Base-by-base conservation (phyloP, 2,888 invertebrate species). In the Dryobota labecula region DNA sequence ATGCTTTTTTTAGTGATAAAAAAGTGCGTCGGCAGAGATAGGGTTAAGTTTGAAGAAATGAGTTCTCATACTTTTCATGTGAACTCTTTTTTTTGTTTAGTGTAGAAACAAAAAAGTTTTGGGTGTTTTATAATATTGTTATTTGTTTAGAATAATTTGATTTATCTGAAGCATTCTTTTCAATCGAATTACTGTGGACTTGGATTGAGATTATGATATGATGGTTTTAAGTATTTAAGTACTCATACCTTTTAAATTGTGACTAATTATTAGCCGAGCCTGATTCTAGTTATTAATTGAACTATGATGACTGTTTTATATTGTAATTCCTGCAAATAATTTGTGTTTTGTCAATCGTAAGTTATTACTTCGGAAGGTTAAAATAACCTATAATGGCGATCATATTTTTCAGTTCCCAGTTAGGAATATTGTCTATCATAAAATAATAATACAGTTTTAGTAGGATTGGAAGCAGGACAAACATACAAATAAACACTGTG, bases 1-100 rank as follows among this genome's bases (percentile, higher is more conserved):
- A 87, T 74, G 82, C 80, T 85, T 88, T 94, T 93, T 93, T 92
- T 91, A 13, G 65, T 84, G 67, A 61, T 68, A 87, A 89, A 90
- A 90, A 90, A 87, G 76, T 58, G 64, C 77, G 56, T 83, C 78
- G 83, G 70, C 75, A 64, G 73, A 79, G 72, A 81, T 73, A 86
- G 86, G 87, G 88, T 88, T 88, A 84, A 74, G 62, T 76, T 67
- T 68, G 45, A 38, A 73, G 67, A 77, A 77, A 85, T 74, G 75
- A 67, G 76, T 88, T 89, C 88, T 88, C 89, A 89, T 82, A 75
- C 69, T 66, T 78, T 64, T 36, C 43, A 82, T 82, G 80, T 61
- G 67, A 70, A 74, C 61, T 56, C n/a, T 60, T 69, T 70, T 80
- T 82, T 78, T 71, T 61, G 45, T 45, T 60, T 49, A 13, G n/a